phyloP scores from a whole-genome alignment of 2,888 invertebrate species.

The Phyllotreta striolata region DNA sequence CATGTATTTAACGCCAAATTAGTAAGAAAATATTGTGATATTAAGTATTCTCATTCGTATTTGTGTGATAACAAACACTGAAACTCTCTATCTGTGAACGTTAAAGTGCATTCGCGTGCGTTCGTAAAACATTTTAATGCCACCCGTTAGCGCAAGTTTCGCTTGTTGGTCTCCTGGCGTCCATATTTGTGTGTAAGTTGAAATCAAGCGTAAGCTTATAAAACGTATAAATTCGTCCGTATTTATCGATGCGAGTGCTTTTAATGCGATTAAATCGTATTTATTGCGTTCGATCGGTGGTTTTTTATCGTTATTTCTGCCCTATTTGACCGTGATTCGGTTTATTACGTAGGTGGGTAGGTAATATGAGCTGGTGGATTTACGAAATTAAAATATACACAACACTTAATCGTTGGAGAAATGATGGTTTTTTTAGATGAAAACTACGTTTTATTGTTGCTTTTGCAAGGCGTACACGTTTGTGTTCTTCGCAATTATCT shows the following conservation, averaged over 20 bases:
- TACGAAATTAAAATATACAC: neutral
- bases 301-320: slow-evolving; percentile 4
- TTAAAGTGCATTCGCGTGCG: slow-evolving; percentile 50
- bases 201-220: slow-evolving; percentile 11
- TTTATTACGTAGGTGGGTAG: slow-evolving; percentile 19
- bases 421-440: too few species aligned
- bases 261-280: neutral
- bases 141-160: slow-evolving; percentile 52
- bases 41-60: slow-evolving; percentile 60
- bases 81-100: slow-evolving; percentile 49
- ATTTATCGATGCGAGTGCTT: neutral
- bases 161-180: slow-evolving; percentile 57
- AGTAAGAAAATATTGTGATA: slow-evolving; percentile 60
- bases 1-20: slow-evolving; percentile 62
- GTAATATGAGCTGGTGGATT: slow-evolving; percentile 11
- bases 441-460: too few species aligned
- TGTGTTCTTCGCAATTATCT: too few species aligned
- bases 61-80: slow-evolving; percentile 54
- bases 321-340: slow-evolving; percentile 17
- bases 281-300: too few species aligned
- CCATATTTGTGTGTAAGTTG: slow-evolving; percentile 59
- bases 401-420: too few species aligned
- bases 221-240: slow-evolving; percentile 1
- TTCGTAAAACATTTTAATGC: slow-evolving; percentile 53
- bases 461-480: too few species aligned